Base-by-base conservation (phyloP, 2,113 vertebrate genomes). In the Cervus canadensis region DNA sequence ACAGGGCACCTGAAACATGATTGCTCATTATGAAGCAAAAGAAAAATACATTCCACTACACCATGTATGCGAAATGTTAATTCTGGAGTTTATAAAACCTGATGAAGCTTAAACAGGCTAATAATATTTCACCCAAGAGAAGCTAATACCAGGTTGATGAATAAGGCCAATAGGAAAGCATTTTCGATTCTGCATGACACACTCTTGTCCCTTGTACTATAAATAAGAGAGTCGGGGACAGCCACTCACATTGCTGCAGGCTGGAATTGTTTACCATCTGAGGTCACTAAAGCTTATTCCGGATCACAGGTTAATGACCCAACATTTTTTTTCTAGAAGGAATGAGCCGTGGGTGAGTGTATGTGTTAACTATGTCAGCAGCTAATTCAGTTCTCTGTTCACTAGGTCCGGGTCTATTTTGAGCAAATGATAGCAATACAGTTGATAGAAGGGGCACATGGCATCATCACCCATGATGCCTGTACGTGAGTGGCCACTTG, bases 241-340 rank as follows among this genome's bases (percentile, higher is more conserved):
- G 94, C 95, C 96, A 86, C 92, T 74, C 62, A 9, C 78, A 17
- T 11, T 43, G 21, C 81, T 92, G 91, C 82, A 56, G 95, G 62
- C 88, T 23, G 87, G 76, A 84, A 85, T 95, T 30, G 2, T 97
- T 98, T 96, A 96, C 87, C 36, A 28, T 59, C 94, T 56, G 97
- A 97, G 98, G 94, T 98, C 91, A 97, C 88, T 59, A 79, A 93
- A 92, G 71, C 92, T 95, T 95, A 94, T 94, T 97, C 67, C 82
- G 97, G 92, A 95, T 95, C 97, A 98, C 94, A 96, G 94, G 85
- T 52, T 95, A 81, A 97, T 98, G 92, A 91, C 25, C n/a, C 13
- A 59, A 64, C 30, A 33, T 19, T 96, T 96, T 96, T 95, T 94
- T 95, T 95, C 78, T 83, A 89, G 87, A 93, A 92, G 76, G 92